Conservation (phyloP, 2,888 invertebrate species). For the Euphydryas editha region DNA sequence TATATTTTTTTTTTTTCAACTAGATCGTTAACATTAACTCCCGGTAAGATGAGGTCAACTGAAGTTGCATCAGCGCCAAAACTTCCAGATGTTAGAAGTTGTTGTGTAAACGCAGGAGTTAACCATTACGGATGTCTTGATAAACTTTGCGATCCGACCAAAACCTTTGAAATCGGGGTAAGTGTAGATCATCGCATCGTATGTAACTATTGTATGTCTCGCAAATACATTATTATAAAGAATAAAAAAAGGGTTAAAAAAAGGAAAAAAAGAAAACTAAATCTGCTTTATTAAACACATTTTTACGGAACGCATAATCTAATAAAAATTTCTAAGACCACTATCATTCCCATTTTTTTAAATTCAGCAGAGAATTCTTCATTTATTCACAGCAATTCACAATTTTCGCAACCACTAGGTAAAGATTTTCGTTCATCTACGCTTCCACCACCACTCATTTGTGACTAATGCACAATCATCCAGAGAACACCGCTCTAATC, state of each 20-base stretch:
- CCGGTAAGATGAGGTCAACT: slow-evolving; percentile 84
- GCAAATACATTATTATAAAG: neutral
- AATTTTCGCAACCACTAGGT: slow-evolving; percentile 8
- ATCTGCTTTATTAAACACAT: too few species aligned
- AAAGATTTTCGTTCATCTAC: slow-evolving; percentile 13
- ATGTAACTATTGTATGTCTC: neutral
- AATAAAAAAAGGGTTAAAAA: neutral
- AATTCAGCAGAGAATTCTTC: neutral
- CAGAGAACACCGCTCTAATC: slow-evolving; percentile 58
- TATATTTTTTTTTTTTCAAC: neutral
- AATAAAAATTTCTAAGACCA: too few species aligned
- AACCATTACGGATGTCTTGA: slow-evolving; percentile 89
- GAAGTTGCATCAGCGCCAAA: slow-evolving; percentile 85
- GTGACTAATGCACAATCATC: slow-evolving; percentile 74
- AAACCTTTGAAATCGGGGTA: slow-evolving; percentile 76
- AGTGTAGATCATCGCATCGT: slow-evolving; percentile 46
- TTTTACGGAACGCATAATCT: too few species aligned
- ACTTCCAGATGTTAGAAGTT: slow-evolving; percentile 89
- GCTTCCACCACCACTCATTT: slow-evolving; percentile 47
- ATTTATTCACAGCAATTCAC: slow-evolving; percentile 2
- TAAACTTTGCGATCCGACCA: slow-evolving; percentile 91
- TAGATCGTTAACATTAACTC: slow-evolving; percentile 87
- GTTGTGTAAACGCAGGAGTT: slow-evolving; percentile 89
- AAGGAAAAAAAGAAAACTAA: too few species aligned
- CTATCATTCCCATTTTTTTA: neutral